Base-by-base conservation (phyloP, 2,888 invertebrate species). In the Cryptophagus acutangulus region DNA sequence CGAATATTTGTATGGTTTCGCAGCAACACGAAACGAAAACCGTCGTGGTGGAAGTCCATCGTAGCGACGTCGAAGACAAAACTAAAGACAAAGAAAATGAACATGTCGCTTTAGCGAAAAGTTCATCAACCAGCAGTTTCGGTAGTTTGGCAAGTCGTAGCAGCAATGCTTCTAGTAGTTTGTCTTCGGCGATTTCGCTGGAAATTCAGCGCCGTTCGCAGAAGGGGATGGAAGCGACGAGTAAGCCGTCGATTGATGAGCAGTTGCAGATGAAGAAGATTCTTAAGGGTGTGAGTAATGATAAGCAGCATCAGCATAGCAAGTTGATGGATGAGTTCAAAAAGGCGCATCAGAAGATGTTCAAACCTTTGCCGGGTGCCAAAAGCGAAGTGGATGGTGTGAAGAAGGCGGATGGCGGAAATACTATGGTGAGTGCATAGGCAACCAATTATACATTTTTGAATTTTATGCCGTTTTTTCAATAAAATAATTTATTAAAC, bases 281-380 rank as follows among this genome's bases (percentile, higher is more conserved):
- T 42, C 51, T 68, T 66, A 76, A 70, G 58, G 69, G 57, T 49
- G 74, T 68, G 15, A 78, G 77, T 48, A 74, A 75, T 36, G 81
- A 82, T 46, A 77, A 80, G 62, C 77, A 79, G 53, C 77, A 78
- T 55, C 80, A 82, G 51, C 87, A 87, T 59, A 78, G 79, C 52
- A 83, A 83, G 54, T 69, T 91, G 47, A 91, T 91, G 85, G 84
- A 90, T 67, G 91, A 91, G 70, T 91, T 91, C 66, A 88, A 87
- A 66, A 82, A 83, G 60, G 89, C 88, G 3, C 90, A 91, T 69
- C 78, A 81, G 57, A 87, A 84, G 73, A 91, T 91, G 90, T 91
- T 91, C 65, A 74, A 77, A 45, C 71, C 58, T 9, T 33, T n/a
- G 3, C n/a, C n/a, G n/a, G n/a, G n/a, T n/a, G n/a, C n/a, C n/a